Evolutionary conservation across 2,113 vertebrate genomes (phyloP), one percentile per base, ranked within the genome.

Genomic region (Corvus hawaiiensis): DNA sequence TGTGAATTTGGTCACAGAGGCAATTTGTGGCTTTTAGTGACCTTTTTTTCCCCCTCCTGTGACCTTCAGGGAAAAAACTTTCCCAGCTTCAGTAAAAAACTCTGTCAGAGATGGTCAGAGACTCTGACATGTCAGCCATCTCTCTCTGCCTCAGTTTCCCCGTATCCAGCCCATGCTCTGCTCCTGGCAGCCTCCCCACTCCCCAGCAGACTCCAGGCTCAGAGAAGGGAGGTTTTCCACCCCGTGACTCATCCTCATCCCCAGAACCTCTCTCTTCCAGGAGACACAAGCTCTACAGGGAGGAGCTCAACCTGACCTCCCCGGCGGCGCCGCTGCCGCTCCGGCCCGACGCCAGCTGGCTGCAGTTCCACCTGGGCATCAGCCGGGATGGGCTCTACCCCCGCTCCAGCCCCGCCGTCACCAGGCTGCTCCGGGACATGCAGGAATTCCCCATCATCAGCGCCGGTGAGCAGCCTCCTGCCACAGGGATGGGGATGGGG

Each of bases 361-460:
- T 99, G 46, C 99, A 98, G 90, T 99, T 99, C 97, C 99, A 99
- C 88, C 93, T 99, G 96, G 99, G 98, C 19, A 99, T 99, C 75
- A 99, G 63, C 84, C 98, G 98, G 32, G 98, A 98, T 0, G 98
- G 98, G 26, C 97, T 99, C 33, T 99, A 99, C 89, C 95, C 98
- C 0, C 97, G 98, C 10, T 96, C 98, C 43, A 99, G 99, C 86
- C 93, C 98, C 0, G 24, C 91, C 0, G 18, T 99, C 69, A 92
- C 77, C 68, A 80, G 80, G 3, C 98, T 99, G 20, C 98, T 99
- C 33, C 94, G 58, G 13, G 98, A 99, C 96, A 98, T 99, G 98
- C 96, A 63, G 17, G 68, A 55, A 9, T 73, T 98, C 13, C 59
- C 94, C 23, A 97, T 98, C 23, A 84, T 99, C 92, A 98, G 98